These are phyloP conservation scores for Cossypha caffra DNA, from an alignment of 2,797 vertebrate genomes.

Conservation along the genomic window DNA sequence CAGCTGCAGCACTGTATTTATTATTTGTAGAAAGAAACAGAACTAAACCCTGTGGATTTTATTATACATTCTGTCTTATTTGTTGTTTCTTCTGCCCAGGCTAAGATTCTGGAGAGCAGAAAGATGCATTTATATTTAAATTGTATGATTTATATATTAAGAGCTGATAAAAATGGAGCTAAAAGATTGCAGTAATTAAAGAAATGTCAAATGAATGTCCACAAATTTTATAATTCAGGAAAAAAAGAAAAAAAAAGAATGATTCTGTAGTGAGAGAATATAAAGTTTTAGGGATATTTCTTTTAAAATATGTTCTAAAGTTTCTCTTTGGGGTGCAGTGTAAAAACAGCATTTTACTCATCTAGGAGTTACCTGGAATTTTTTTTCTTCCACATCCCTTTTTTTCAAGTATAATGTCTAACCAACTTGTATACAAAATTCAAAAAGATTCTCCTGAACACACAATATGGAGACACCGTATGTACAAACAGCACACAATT, in stretches of 20 bases:
- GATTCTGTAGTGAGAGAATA: neutral
- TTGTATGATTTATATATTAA: neutral
- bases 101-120: neutral
- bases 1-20: neutral
- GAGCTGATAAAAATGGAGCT: neutral
- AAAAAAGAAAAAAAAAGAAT: neutral
- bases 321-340: neutral
- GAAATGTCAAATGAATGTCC: neutral
- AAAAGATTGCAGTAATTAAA: neutral
- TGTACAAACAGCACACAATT: constrained; percentile 83
- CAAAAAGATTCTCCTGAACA: constrained; percentile 67
- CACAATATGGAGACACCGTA: constrained; percentile 80
- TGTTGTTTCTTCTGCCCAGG: neutral
- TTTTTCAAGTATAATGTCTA: constrained; percentile 16
- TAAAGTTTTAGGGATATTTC: neutral
- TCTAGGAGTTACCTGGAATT: constrained; percentile 36
- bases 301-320: neutral
- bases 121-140: neutral
- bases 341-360: neutral
- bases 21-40: neutral
- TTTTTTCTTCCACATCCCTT: neutral
- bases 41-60: neutral
- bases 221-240: neutral
- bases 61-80: neutral
- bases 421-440: constrained; percentile 49